Evolutionary conservation across 2,888 invertebrate genomes (phyloP).

Genomic region (Xylophagus ater): DNA sequence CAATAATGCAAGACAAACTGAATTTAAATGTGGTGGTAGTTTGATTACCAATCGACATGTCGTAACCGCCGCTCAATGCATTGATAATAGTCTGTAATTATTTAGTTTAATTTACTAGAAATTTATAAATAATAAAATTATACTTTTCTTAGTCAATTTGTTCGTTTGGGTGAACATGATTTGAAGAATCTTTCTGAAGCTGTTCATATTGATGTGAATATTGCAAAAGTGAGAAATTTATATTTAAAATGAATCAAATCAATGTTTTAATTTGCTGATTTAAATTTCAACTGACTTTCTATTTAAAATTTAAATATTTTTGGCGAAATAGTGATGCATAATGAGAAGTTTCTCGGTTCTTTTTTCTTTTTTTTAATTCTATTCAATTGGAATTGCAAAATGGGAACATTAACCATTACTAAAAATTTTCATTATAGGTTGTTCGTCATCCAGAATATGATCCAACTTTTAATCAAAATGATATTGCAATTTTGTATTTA

Average conservation of each 20-base stretch:
- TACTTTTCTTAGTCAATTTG: constrained; percentile 42
- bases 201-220: constrained; percentile 44
- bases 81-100: constrained; percentile 17
- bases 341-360: too few relatives aligned
- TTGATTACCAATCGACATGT: constrained; percentile 44
- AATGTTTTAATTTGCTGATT: too few relatives aligned
- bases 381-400: too few relatives aligned
- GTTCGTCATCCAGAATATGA: constrained; percentile 28
- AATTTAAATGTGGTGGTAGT: constrained; percentile 44
- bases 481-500: constrained; percentile 65
- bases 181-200: constrained; percentile 45
- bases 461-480: constrained; percentile 48
- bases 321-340: too few relatives aligned
- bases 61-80: constrained; percentile 41
- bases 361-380: too few relatives aligned
- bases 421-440: too few relatives aligned
- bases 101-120: too few relatives aligned
- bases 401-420: too few relatives aligned
- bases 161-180: constrained; percentile 63
- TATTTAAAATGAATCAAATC: too few relatives aligned
- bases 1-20: constrained; percentile 31
- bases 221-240: constrained; percentile 36
- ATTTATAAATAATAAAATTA: constrained; percentile 1
- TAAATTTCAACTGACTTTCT: too few relatives aligned
- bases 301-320: too few relatives aligned